These are phyloP conservation scores for Pedetes capensis DNA, from an alignment of 2,113 vertebrate species.

Conservation along the genomic window DNA sequence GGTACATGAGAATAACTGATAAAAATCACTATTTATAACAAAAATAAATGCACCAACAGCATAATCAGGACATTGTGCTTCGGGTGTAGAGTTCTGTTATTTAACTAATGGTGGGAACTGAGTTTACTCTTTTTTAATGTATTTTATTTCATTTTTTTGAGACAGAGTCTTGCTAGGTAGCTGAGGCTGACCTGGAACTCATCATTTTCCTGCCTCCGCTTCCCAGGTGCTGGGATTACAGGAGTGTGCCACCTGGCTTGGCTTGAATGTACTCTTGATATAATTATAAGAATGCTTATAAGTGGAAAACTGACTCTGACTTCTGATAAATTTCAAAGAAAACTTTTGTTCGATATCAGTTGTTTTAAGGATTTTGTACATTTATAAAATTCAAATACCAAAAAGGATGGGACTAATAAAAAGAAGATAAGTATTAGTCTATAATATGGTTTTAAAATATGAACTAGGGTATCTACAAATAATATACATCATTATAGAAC, in stretches of 20 bases:
- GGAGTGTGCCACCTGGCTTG: no score
- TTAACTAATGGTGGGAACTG: not conserved
- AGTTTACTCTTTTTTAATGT: not conserved
- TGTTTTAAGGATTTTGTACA: slow-evolving; percentile 15
- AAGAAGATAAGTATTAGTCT: not conserved
- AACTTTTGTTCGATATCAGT: not conserved
- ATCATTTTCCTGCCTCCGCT: no score
- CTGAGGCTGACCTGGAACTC: no score
- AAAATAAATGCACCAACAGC: not conserved
- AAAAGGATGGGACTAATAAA: not conserved
- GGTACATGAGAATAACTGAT: not conserved
- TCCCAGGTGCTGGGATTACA: no score
- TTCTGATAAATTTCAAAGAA: not conserved
- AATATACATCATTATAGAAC: not conserved
- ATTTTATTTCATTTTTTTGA: no score
- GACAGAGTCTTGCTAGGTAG: no score
- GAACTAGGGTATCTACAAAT: not conserved
- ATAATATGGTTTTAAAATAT: not conserved
- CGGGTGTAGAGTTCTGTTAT: not conserved
- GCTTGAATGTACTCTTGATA: not conserved
- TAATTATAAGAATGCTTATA: not conserved
- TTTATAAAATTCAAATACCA: not conserved
- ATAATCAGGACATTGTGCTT: not conserved
- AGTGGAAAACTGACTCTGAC: not conserved
- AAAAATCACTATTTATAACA: not conserved